A percentile compares a stretch with the other conserved stretches of the same genome.
Evolutionary conservation across 30 jellyfish, hydroid and myxozoan genomes (phyloP).

Genomic region (Hydractinia echinata): DNA sequence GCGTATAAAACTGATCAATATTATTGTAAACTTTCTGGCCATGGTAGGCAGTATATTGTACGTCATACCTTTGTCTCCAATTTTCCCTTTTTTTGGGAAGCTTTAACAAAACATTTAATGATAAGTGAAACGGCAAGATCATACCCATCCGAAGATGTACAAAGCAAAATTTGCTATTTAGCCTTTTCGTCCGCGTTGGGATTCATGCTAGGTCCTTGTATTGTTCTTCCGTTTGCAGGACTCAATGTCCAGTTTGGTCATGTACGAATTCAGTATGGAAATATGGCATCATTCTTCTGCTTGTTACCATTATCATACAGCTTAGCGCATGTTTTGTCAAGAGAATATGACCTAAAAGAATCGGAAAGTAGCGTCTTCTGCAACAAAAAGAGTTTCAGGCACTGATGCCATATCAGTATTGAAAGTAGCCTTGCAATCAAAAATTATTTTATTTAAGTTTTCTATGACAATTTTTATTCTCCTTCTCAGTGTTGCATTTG

Average conservation of each 20-base stretch:
- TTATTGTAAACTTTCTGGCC: no score
- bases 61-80: no score
- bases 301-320: background rate
- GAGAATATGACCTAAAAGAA: constrained; percentile 13
- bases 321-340: constrained; percentile 28
- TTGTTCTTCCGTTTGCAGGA: background rate
- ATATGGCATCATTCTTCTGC: constrained; percentile 13
- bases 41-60: no score
- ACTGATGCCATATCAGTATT: no score
- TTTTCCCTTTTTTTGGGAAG: no score
- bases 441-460: no score
- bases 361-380: no score
- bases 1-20: no score
- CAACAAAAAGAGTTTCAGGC: no score
- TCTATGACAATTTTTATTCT: no score
- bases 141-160: background rate
- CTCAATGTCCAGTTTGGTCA: constrained; percentile 19
- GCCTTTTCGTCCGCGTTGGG: constrained; percentile 28
- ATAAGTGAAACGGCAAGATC: constrained; percentile 25
- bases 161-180: constrained; percentile 1
- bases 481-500: background rate
- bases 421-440: background rate
- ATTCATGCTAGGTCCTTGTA: constrained; percentile 22
- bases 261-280: constrained; percentile 23
- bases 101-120: background rate